Percentiles rank a stretch among this genome's conserved stretches.
These are phyloP conservation scores for Molorchus minor DNA, from an alignment of 2,888 invertebrate species.

Conservation along the genomic window DNA sequence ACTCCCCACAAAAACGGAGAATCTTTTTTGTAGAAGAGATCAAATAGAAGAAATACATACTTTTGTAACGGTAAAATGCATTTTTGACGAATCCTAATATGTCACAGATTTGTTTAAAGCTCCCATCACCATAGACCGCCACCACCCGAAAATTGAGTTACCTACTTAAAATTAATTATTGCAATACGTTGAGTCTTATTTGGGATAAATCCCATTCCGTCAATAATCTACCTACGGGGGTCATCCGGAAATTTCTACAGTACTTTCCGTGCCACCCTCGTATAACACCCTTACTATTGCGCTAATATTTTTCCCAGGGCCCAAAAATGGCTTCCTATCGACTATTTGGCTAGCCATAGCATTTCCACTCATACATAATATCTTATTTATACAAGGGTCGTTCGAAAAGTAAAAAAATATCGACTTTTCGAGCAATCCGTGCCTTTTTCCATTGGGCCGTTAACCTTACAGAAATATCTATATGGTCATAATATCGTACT, in stretches of 20 bases:
- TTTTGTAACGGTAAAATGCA: conserved; percentile 53
- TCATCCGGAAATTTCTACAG: not conserved
- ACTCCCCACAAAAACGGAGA: conserved; percentile 17
- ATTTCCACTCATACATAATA: no score
- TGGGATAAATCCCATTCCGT: conserved; percentile 38
- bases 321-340: no score
- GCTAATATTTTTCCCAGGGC: conserved; percentile 25
- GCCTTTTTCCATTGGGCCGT: conserved; percentile 4
- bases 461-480: conserved; percentile 54
- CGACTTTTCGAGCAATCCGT: no score
- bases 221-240: conserved; percentile 10
- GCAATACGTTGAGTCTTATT: conserved; percentile 35
- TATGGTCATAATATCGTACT: conserved; percentile 19
- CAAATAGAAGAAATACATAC: conserved; percentile 17
- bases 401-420: no score
- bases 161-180: conserved; percentile 46
- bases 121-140: conserved; percentile 55
- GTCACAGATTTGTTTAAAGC: conserved; percentile 39
- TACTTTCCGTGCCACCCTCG: conserved; percentile 25
- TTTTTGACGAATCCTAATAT: conserved; percentile 35
- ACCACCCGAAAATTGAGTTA: conserved; percentile 55
- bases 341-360: no score
- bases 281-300: conserved; percentile 33
- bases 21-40: conserved; percentile 28
- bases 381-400: no score